These are phyloP conservation scores for Dexiosoma caninum DNA, from an alignment of 2,888 invertebrate genomes.

Conservation along the genomic window DNA sequence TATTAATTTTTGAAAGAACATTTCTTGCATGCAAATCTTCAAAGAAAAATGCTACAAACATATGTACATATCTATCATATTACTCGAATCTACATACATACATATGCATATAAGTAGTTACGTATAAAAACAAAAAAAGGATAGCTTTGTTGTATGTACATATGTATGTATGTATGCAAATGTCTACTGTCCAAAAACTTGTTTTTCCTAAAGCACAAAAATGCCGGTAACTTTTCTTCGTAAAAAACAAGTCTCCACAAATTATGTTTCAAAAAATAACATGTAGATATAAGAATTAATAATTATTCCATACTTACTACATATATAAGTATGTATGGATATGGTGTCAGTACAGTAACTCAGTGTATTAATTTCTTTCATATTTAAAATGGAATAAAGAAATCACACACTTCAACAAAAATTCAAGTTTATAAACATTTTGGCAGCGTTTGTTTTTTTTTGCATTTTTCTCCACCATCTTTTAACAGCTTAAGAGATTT, in stretches of 20 bases:
- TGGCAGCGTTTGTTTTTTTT: background rate
- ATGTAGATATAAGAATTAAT: background rate
- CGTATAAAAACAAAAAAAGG: no score
- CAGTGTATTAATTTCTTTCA: no score
- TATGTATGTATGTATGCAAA: background rate
- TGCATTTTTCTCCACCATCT: constrained; percentile 8
- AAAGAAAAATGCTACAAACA: no score
- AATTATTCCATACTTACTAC: background rate
- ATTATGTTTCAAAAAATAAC: background rate
- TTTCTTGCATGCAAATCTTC: background rate
- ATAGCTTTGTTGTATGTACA: background rate
- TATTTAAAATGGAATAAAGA: background rate
- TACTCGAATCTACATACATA: background rate
- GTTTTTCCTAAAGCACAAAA: constrained; percentile 27
- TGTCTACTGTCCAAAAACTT: constrained; percentile 1
- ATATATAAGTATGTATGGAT: background rate
- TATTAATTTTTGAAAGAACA: background rate
- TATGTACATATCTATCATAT: no score
- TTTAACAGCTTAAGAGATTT: constrained; percentile 7
- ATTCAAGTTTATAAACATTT: background rate
- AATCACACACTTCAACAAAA: background rate
- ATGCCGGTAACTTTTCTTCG: constrained; percentile 26
- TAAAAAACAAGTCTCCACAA: constrained; percentile 19
- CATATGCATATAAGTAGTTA: background rate
- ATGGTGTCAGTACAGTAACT: background rate